Conservation (phyloP, 2,113 vertebrate genomes). For the Hippolais icterina region DNA sequence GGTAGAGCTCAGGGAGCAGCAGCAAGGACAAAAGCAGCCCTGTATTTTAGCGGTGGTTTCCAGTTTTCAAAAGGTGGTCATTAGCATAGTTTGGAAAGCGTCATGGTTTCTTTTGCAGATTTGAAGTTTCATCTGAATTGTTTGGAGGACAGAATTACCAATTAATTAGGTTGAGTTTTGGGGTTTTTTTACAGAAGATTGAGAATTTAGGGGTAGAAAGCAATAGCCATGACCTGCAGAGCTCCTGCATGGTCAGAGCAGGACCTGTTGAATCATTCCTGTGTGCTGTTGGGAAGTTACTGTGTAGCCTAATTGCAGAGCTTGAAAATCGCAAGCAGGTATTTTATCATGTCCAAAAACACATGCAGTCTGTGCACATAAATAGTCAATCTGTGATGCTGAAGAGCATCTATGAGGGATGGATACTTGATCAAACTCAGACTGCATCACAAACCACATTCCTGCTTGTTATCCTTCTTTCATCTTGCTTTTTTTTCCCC, state of each 20-base stretch:
- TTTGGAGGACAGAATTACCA: not conserved
- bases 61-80: not conserved
- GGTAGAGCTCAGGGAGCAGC: not conserved
- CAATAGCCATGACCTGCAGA: rapidly evolving
- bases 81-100: not conserved
- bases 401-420: not conserved
- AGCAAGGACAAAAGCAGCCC: not conserved
- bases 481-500: not conserved
- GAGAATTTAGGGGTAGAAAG: not conserved
- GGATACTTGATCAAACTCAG: not conserved
- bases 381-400: not conserved
- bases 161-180: not conserved
- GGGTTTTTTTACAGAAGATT: not conserved
- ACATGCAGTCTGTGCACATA: not conserved
- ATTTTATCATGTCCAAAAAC: not conserved
- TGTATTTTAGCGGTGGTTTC: not conserved
- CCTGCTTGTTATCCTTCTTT: not conserved
- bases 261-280: not conserved
- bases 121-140: not conserved
- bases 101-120: not conserved
- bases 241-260: rapidly evolving
- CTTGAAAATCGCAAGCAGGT: not conserved
- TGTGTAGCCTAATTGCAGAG: not conserved
- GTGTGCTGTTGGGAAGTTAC: rapidly evolving
- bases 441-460: not conserved